Base-by-base conservation (phyloP, 2,113 vertebrate genomes). In the Athene cunicularia region DNA sequence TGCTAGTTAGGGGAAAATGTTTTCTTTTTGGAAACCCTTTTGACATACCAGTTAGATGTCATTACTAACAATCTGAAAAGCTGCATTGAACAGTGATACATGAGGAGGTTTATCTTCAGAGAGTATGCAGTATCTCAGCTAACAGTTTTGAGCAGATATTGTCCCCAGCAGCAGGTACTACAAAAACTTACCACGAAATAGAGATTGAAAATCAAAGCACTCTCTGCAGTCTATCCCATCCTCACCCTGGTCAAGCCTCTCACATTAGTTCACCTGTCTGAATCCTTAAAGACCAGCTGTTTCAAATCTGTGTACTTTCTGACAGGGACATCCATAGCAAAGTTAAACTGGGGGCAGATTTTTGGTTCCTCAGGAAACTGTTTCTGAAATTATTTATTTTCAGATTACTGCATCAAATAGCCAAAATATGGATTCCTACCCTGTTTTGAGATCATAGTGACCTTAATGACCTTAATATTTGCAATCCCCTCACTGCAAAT, bases 391-490 rank as follows among this genome's bases (percentile, higher is more conserved):
- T 21, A 96, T 96, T 95, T 94, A 88, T 94, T 33, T 92, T 92
- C 67, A 63, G 15, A 83, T 92, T 92, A 80, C 50, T 74, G 50
- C 41, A 90, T 50, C 84, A 80, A 45, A 94, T 95, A 83, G 88
- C 81, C 79, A 88, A 90, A 94, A 93, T 86, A 90, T 83, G 84
- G 86, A 88, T 88, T 95, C 79, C 68, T 97, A 86, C 75, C 18
- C 90, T 86, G 63, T 80, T 92, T 96, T 96, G 93, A 96, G 93
- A 94, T 96, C 94, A 95, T 81, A 80, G 64, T 94, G 93, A 96
- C 95, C 95, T 97, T 91, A 96, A 72, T 74, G 93, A 96, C 93
- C 93, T 92, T 94, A 94, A 86, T 96, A 95, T 92, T 96, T 96
- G 55, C 86, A 95, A 89, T 94, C 88, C 80, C 76, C 68, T 94